Conservation (phyloP, 2,797 vertebrate species). For the Poecile montanus region DNA sequence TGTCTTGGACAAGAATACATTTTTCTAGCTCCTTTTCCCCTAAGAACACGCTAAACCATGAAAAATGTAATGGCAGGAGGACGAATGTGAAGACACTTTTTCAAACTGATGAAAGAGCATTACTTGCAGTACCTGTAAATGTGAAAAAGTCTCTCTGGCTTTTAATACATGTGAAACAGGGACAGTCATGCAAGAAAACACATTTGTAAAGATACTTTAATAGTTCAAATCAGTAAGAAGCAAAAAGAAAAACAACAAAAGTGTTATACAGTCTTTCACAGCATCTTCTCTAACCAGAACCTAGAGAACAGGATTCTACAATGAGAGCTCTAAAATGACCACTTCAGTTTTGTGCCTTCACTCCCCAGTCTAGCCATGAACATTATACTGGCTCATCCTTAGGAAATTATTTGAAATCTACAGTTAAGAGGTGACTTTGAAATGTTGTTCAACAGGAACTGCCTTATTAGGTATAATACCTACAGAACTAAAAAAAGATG, state of each 20-base stretch:
- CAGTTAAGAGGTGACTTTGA: neutral
- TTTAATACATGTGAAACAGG: neutral
- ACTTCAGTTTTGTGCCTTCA: neutral
- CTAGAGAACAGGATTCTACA: neutral
- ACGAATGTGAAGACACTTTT: neutral
- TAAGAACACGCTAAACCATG: neutral
- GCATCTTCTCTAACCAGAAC: neutral
- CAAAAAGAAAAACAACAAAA: neutral
- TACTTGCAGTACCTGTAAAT: neutral
- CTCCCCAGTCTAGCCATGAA: neutral
- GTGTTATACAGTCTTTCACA: neutral
- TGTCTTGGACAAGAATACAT: neutral
- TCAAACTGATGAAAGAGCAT: neutral
- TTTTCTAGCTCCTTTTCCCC: neutral
- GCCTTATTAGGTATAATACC: neutral
- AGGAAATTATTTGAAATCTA: neutral
- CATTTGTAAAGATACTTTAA: neutral
- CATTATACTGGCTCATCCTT: neutral
- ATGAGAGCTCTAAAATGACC: neutral
- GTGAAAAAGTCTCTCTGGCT: neutral
- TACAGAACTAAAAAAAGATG: neutral
- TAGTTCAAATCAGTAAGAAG: neutral
- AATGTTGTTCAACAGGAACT: neutral
- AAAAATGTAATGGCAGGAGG: neutral
- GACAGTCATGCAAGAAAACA: neutral